Base-by-base conservation (phyloP, 2,888 invertebrate species). In the Mycalesis mineus region DNA sequence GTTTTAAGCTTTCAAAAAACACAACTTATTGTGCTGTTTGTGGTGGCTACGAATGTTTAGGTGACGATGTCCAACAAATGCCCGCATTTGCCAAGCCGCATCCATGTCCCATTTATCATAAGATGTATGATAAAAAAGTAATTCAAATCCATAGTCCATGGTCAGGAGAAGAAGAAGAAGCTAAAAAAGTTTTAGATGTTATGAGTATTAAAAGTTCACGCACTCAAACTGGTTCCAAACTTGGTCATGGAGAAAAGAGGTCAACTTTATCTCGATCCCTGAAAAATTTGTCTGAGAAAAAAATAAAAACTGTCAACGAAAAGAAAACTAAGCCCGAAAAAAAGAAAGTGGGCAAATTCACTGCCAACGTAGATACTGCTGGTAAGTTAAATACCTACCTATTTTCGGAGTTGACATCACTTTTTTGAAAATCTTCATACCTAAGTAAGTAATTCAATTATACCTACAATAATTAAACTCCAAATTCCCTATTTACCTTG, bases 91-190 rank as follows among this genome's bases (percentile, higher is more conserved):
- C 71, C 0, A 81, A 77, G 59, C 88, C 88, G 5, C 82, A 85
- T 53, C 88, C 89, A 7, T 89, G 89, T 65, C 89, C 89, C 0
- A 75, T 89, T 8, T 89, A 87, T 62, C 82, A 89, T 56, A 88
- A 88, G 57, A 53, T 85, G 47, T 89, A 88, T 59, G 82, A 88
- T 63, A 87, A 75, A 68, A 75, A 73, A 15, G 69, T 71, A 8
- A 78, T 86, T 47, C 75, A 76, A 65, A 75, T 77, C 7, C 66
- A 68, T 39, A 84, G 73, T 62, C 80, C 83, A 2, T 88, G 84
- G 82, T 78, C 82, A 7, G 79, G 81, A 13, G 81, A 82, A 15
- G 69, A 82, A 13, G 81, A 82, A 17, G 69, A 75, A 2, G 57
- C 51, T 7, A 69, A 71, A 41, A 68, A 72, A 17, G 71, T 61